Evolutionary conservation across 2,113 vertebrate species (phyloP), one percentile per base, ranked within the genome.

Genomic region (Antigone vipio): DNA sequence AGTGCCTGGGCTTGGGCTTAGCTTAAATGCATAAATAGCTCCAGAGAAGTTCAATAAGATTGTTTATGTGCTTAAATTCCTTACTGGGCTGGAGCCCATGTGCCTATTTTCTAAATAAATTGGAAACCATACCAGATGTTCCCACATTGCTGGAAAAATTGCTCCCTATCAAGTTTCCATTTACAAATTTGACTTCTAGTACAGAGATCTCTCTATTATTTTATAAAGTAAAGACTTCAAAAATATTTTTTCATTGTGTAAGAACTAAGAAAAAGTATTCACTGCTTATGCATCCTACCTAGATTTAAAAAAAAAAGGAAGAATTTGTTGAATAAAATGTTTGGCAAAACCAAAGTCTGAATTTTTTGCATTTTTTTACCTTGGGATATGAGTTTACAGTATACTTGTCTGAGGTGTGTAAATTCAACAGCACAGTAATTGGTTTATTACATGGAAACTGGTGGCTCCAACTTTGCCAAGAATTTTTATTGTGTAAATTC

Each of bases 401-500:
- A 3, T 1, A 47, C 30, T 87, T 87, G 50, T 94, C 80, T 44
- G 69, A 94, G 83, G 52, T 80, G 47, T 44, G 20, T 72, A 71
- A 89, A 91, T 84, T 87, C 64, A 84, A 62, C 60, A 81, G 18
- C 38, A 59, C 3, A 34, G 34, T 75, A 91, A 92, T 92, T 67
- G 62, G 29, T 91, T 95, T 68, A 78, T 63, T 92, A 44, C 3
- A 5, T 38, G 89, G 68, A 89, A 91, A 49, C 40, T 75, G 60
- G 11, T 75, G 76, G 40, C 14, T 91, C 14, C 3, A 30, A 34
- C 64, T 75, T 80, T 59, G 89, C 73, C 92, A 94, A 74, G 81
- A 93, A 93, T 89, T 94, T 96, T 97, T 92, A 88, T 66, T 68
- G 17, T 20, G 32, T 44, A 85, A 94, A 85, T 95, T 84, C 69